Evolutionary conservation across 2,797 vertebrate species (phyloP), one percentile per base, ranked within the genome.

Genomic region (Intellagama lesueurii): DNA sequence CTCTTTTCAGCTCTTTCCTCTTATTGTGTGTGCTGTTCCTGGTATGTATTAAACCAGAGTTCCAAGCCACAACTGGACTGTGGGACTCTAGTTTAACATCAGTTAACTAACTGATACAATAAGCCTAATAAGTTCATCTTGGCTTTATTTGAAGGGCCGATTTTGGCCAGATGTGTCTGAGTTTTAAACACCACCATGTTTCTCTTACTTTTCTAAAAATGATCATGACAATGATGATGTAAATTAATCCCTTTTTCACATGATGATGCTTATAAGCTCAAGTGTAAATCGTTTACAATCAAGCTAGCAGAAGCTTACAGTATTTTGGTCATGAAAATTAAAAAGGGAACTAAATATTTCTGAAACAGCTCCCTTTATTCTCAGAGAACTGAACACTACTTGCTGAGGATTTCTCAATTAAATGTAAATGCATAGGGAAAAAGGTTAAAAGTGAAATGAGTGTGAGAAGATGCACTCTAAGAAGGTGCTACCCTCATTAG

Each of bases 331-430:
- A 40, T 81, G 60, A 30, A 81, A 66, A 49, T 81, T 14, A 24
- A 66, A 47, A 35, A 28, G 32, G 7, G 4, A 66, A 64, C 75
- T 56, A 76, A 72, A 52, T 11, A 56, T 28, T 75, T 81, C 69
- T 76, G 66, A 64, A 56, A 66, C 24, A 75, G 14, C 64, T 22
- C 8, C 52, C 40, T 56, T 69, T 84, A 64, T 76, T 35, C 56
- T 75, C 40, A 64, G 77, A 64, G 2, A 76, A 81, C 79, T 24
- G 76, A 68, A 86, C n/a, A 64, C 17, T 5, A 24, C 4, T 76
- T 76, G 52, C 78, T 86, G 60, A 86, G 60, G 70, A n/a, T 82
- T 90, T 82, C 80, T 32, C 60, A 75, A 66, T 22, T 3, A 52
- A 60, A 49, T 60, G 24, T 70, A 28, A 88, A 56, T 47, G 28